Evolutionary conservation across 2,888 invertebrate species (phyloP), one percentile per base, ranked within the genome.

Genomic region (Odontothrips loti): DNA sequence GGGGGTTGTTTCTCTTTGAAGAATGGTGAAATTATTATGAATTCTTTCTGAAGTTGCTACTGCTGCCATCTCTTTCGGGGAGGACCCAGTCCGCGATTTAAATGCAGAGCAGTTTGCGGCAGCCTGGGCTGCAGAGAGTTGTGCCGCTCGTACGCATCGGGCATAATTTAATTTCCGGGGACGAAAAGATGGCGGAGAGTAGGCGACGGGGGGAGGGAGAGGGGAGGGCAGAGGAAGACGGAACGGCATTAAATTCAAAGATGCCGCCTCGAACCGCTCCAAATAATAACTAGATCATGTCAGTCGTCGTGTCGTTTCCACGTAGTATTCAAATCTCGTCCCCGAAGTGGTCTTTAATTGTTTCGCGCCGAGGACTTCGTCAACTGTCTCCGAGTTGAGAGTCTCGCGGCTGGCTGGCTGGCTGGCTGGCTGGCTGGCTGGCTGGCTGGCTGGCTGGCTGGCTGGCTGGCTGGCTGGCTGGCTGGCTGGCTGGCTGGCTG

Each of bases 71-170:
- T 58, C 58, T 58, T 58, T 43, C 34, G 34, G 34, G 34, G 34
- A 43, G 34, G 34, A 43, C 34, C 34, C 34, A 43, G 34, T 58
- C 58, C 58, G 58, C 58, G 58, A 58, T 58, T 58, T 75, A 75
- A 75, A 75, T 75, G 68, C 68, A 75, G 68, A 75, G 68, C 68
- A 75, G 68, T 75, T 75, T 27, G 68, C 68, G 68, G 68, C 58
- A 58, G 58, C 58, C 58, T 17, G 27, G 23, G 68, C 68, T 68
- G 68, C 68, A 68, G 68, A 75, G 68, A 75, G 68, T 75, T 75
- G 68, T 27, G 68, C 12, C 58, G 58, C 58, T 58, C 68, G 68
- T 75, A 75, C 68, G 68, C 68, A 75, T 75, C 10, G 68, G 68
- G 68, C 68, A 75, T 75, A 75, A 75, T 27, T 75, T 27, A 75